Evolutionary conservation across 2,888 invertebrate species (phyloP), one percentile per base, ranked within the genome.

Genomic region (Drosophila acutilabella): DNA sequence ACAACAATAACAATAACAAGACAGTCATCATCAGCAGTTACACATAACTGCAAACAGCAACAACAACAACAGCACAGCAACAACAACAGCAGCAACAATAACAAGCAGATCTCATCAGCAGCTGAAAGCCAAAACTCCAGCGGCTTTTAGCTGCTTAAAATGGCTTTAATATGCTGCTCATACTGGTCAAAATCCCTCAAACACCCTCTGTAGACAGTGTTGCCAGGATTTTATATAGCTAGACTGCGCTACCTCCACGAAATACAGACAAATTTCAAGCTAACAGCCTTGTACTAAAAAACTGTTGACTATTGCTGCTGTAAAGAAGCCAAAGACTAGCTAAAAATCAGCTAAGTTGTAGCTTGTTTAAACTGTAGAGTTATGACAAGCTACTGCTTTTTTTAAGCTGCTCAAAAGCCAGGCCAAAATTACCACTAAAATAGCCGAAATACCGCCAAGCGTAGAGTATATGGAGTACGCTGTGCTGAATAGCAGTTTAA

Each of bases 41-140:
- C 30, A 30, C 30, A 30, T 30, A 30, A 30, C 30, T 30, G 30
- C 30, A 30, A 72, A 68, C 58, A 82, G 86, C 85, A 80, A 64
- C 73, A 74, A 66, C 85, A 80, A 64, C 73, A 74, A 66, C 26
- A 7, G 7, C 26, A 26, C 13, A 44, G 40, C 26, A 74, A 66
- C 87, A 85, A 33, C 36, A 36, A 36, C 16, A 11, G 13, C 20
- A 51, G 38, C 23, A 23, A 30, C 45, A 26, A 36, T 18, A 16
- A 10, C 11, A 44, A 40, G 58, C 23, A 40, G 8, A 23, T 14
- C 48, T 42, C 51, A 75, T 38, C 48, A 70, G 33, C 76, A 60
- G 52, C 59, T 48, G 48, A 14, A 41, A 14, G 13, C 42, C 57
- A 58, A 36, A 13, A 57, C 48, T n/a, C 18, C 44, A 47, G 36